Conservation (phyloP, 37 sponge, comb jelly and placozoan species). For the Tethya wilhelma region DNA sequence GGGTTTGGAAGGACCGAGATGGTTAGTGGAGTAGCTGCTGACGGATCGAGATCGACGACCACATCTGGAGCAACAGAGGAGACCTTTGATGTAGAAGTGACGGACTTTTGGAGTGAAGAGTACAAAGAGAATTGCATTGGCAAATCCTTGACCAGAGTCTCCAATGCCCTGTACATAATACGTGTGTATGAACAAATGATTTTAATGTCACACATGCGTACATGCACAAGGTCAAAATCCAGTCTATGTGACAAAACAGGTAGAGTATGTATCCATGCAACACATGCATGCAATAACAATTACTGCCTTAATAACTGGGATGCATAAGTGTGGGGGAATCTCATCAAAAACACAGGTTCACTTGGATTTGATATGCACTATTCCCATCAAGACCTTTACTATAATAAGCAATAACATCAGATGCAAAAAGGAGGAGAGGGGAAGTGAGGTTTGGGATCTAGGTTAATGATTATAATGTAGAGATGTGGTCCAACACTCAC, state of each 20-base stretch:
- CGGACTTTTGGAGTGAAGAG: slow-evolving; percentile 57
- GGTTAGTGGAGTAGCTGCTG: background rate
- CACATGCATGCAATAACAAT: background rate
- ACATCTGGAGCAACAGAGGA: background rate
- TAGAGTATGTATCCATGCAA: no score
- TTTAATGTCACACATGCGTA: no score
- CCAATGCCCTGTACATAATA: slow-evolving; percentile 59
- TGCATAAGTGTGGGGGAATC: background rate
- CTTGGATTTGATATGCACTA: no score
- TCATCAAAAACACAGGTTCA: no score
- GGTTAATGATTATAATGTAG: background rate
- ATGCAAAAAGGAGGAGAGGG: background rate
- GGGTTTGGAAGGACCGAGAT: background rate
- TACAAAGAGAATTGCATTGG: slow-evolving; percentile 58
- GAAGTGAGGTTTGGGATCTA: background rate
- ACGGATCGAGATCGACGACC: background rate
- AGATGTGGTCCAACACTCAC: no score
- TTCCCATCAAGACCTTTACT: no score
- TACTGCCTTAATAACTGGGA: background rate
- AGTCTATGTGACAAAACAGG: no score
- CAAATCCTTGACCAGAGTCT: slow-evolving; percentile 67
- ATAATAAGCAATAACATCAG: background rate
- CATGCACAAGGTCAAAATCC: no score
- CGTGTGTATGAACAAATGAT: background rate
- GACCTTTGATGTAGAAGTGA: background rate